Conservation (phyloP, 2,888 invertebrate genomes). For the Allygus modestus region DNA sequence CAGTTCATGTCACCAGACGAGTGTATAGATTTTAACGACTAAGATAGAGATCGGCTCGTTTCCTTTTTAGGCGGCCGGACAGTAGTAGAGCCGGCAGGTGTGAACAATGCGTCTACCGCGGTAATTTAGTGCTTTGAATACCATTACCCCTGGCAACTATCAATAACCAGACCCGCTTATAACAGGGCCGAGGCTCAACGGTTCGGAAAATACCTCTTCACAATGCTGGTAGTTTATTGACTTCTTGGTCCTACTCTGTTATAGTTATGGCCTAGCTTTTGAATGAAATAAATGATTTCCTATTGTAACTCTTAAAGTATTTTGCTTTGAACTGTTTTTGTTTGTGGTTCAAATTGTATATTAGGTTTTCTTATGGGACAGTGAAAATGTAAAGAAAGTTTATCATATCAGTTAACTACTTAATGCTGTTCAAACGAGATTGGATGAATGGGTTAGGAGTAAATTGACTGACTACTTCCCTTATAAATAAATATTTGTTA, state of each 20-base stretch:
- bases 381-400: too few relatives aligned
- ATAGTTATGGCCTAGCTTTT: neutral
- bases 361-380: too few relatives aligned
- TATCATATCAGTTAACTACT: too few relatives aligned
- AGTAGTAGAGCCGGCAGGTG: constrained; percentile 12
- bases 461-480: too few relatives aligned
- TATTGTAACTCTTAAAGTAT: too few relatives aligned
- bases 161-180: constrained; percentile 15
- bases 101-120: constrained; percentile 15
- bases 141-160: constrained; percentile 31
- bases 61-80: constrained; percentile 39
- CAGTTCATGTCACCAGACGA: neutral
- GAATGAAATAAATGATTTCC: too few relatives aligned
- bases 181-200: neutral
- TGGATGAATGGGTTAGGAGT: too few relatives aligned
- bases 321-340: too few relatives aligned
- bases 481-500: too few relatives aligned
- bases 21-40: constrained; percentile 33
- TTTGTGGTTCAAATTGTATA: too few relatives aligned
- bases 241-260: neutral
- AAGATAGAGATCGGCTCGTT: constrained; percentile 25
- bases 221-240: neutral
- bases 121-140: constrained; percentile 41
- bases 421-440: too few relatives aligned
- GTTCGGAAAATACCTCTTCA: neutral